Percentiles rank a stretch among this genome's conserved stretches.
These are phyloP conservation scores for Didymodactylos carnosus DNA, from an alignment of 2,888 invertebrate genomes.

Conservation along the genomic window DNA sequence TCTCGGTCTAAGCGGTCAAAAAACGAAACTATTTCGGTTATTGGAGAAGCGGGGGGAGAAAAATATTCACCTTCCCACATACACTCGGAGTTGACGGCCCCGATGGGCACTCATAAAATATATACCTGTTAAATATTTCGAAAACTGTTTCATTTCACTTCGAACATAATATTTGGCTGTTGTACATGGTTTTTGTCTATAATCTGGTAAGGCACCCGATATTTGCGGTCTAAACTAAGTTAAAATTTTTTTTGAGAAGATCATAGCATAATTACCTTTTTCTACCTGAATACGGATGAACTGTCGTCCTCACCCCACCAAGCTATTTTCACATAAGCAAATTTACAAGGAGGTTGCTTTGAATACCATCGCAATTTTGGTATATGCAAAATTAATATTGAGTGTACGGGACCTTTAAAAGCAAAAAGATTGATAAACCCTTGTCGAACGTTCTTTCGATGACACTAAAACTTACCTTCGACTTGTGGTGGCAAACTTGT, in stretches of 20 bases:
- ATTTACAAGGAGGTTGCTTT: neutral
- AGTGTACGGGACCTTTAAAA: neutral
- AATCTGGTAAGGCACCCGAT: neutral
- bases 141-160: conserved; percentile 32
- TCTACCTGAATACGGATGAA: conserved; percentile 32
- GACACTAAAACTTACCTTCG: conserved; percentile 32
- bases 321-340: neutral
- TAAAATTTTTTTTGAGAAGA: too few relatives aligned
- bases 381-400: neutral
- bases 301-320: conserved; percentile 18
- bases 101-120: too few relatives aligned
- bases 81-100: too few relatives aligned
- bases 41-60: too few relatives aligned
- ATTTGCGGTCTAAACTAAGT: conserved; percentile 3
- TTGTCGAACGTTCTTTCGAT: too few relatives aligned
- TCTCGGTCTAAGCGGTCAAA: too few relatives aligned
- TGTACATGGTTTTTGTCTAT: conserved; percentile 19
- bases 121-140: conserved; percentile 24
- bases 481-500: conserved; percentile 33
- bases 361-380: neutral
- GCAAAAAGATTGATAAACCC: too few relatives aligned
- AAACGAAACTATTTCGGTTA: too few relatives aligned
- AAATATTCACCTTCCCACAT: too few relatives aligned
- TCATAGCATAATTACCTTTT: conserved; percentile 21
- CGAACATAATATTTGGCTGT: conserved; percentile 28